These are phyloP conservation scores for Balaeniceps rex DNA, from an alignment of 2,113 vertebrate species.

Conservation along the genomic window DNA sequence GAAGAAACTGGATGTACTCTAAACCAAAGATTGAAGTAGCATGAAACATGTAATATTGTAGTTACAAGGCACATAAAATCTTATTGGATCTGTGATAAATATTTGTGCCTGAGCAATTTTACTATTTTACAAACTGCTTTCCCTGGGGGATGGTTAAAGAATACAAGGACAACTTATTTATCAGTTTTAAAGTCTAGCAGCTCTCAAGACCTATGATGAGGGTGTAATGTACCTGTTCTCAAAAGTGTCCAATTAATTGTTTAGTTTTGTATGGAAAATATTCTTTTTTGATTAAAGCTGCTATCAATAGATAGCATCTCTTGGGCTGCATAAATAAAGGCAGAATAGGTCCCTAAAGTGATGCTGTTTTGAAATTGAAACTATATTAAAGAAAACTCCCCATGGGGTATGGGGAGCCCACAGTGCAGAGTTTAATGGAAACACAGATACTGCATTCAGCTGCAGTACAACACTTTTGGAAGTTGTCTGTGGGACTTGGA, in stretches of 20 bases:
- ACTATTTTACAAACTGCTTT: conserved; percentile 47
- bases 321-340: background rate
- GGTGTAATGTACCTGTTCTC: background rate
- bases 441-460: background rate
- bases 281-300: background rate
- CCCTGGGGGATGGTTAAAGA: conserved; percentile 12
- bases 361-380: conserved; percentile 26
- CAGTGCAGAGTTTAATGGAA: background rate
- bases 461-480: background rate
- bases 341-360: background rate
- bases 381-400: background rate
- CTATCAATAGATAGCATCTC: background rate
- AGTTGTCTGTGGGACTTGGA: background rate
- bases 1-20: conserved; percentile 28
- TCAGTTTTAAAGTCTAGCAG: background rate
- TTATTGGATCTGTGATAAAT: conserved; percentile 67
- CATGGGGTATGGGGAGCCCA: background rate
- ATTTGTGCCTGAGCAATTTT: conserved; percentile 64
- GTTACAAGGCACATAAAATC: conserved; percentile 68
- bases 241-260: conserved; percentile 21
- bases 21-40: conserved; percentile 34
- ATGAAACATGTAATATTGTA: conserved; percentile 59
- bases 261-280: conserved; percentile 25
- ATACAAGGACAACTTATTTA: conserved; percentile 34
- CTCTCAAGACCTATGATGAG: background rate